A percentile compares a stretch with the other conserved stretches of the same genome.
phyloP scores from a whole-genome alignment of 2,113 vertebrate species.

The Synchiropus splendidus region DNA sequence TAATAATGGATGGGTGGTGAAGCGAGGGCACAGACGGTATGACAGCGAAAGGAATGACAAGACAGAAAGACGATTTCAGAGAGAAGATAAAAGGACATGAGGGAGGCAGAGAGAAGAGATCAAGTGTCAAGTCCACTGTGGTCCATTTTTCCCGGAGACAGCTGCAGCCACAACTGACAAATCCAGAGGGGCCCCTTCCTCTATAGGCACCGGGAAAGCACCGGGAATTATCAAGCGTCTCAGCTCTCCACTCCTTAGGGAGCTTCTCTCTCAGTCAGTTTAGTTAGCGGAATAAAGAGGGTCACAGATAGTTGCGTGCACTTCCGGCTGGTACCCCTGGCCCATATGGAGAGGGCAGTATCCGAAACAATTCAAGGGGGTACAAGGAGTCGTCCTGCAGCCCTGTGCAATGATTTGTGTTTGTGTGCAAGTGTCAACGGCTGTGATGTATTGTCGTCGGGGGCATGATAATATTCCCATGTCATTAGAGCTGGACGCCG shows the following conservation, averaged over 20 bases:
- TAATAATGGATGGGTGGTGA: no score
- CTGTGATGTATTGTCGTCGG: constrained; percentile 52
- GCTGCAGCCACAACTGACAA: constrained; percentile 66
- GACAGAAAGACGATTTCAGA: constrained; percentile 26
- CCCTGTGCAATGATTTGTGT: constrained; percentile 38
- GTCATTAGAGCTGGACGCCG: constrained; percentile 45
- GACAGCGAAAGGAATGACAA: constrained; percentile 42
- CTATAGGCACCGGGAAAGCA: constrained; percentile 64
- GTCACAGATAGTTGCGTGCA: constrained; percentile 29
- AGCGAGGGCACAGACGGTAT: constrained; percentile 14
- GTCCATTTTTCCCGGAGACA: constrained; percentile 65
- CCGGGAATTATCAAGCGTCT: constrained; percentile 56
- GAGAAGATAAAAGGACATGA: constrained; percentile 47
- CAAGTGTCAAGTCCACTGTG: constrained; percentile 64
- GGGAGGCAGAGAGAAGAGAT: constrained; percentile 47
- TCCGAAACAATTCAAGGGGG: no score
- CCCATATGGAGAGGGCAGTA: not conserved
- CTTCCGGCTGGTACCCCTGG: not conserved
- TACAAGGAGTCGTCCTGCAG: no score
- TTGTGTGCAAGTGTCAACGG: constrained; percentile 52
- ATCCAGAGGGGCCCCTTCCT: constrained; percentile 61
- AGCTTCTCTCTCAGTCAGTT: constrained; percentile 22
- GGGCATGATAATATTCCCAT: constrained; percentile 46
- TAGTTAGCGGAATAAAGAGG: constrained; percentile 22
- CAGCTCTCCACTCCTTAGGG: constrained; percentile 54